These are phyloP conservation scores for Tachysurus fulvidraco DNA, from an alignment of 2,113 vertebrate species.

Conservation along the genomic window DNA sequence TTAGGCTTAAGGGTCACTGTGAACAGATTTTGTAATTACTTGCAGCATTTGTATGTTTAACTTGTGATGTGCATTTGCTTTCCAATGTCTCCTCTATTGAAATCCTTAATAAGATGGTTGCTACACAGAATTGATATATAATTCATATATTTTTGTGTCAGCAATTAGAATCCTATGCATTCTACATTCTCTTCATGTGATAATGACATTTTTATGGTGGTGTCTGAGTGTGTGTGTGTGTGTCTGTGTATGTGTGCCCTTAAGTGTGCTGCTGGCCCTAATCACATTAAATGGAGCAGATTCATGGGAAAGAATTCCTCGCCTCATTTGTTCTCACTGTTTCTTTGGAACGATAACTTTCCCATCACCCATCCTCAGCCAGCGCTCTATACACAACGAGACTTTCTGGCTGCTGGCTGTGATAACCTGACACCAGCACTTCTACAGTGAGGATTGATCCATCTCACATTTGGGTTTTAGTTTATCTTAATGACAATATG, in stretches of 20 bases:
- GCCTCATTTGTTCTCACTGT: conserved; percentile 48
- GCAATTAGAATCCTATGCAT: neutral
- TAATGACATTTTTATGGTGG: neutral
- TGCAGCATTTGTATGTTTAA: conserved; percentile 21
- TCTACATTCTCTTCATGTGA: neutral
- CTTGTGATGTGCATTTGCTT: neutral
- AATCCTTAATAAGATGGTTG: neutral
- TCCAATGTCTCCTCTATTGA: neutral
- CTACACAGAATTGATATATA: neutral
- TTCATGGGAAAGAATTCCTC: conserved; percentile 50
- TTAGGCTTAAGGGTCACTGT: conserved; percentile 1
- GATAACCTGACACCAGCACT: conserved; percentile 21
- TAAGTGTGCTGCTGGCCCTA: conserved; percentile 26
- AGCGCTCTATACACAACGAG: conserved; percentile 33
- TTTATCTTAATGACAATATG: neutral
- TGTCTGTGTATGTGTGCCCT: neutral
- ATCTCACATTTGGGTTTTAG: conserved; percentile 8
- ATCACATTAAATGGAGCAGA: conserved; percentile 42
- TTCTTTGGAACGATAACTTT: conserved; percentile 51
- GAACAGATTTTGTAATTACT: conserved; percentile 13
- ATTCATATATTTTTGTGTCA: neutral
- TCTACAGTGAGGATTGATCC: conserved; percentile 12
- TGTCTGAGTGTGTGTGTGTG: neutral
- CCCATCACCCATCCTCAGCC: conserved; percentile 33
- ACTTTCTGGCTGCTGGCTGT: conserved; percentile 27